These are phyloP conservation scores for Cossypha polioptera DNA, from an alignment of 2,797 vertebrate species.

Conservation along the genomic window DNA sequence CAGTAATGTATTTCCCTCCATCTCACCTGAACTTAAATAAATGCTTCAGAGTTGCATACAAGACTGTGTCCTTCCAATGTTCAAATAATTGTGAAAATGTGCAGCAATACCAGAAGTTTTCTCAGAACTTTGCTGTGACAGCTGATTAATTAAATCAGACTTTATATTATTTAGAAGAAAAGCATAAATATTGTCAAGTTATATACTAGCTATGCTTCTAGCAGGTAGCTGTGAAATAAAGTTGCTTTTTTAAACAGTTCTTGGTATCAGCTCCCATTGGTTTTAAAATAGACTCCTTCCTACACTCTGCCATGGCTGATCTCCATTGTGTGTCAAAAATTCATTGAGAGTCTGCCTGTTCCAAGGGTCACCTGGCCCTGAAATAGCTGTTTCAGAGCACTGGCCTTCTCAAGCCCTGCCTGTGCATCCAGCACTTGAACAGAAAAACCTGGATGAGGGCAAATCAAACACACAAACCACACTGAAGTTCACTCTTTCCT, in stretches of 20 bases:
- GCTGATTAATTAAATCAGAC: neutral
- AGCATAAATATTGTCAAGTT: neutral
- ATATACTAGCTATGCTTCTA: neutral
- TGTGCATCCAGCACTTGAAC: neutral
- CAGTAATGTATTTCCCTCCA: conserved; percentile 4
- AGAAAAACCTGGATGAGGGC: neutral
- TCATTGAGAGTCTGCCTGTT: neutral
- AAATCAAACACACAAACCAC: neutral
- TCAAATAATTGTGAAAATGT: neutral
- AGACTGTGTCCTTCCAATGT: neutral
- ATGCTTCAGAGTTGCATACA: conserved; percentile 35
- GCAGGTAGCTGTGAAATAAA: neutral
- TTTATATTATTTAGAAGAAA: neutral
- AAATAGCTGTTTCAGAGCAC: neutral
- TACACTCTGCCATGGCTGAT: neutral
- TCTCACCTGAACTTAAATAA: conserved; percentile 47
- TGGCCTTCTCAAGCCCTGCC: neutral
- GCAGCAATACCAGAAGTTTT: neutral
- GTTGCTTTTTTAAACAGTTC: neutral
- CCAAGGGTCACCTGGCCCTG: fast-evolving
- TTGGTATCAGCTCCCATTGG: neutral
- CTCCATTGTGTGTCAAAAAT: neutral
- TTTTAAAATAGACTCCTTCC: neutral
- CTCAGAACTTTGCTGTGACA: neutral
- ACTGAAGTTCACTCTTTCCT: neutral